These are phyloP conservation scores for Operophtera brumata DNA, from an alignment of 2,888 invertebrate genomes.

Conservation along the genomic window DNA sequence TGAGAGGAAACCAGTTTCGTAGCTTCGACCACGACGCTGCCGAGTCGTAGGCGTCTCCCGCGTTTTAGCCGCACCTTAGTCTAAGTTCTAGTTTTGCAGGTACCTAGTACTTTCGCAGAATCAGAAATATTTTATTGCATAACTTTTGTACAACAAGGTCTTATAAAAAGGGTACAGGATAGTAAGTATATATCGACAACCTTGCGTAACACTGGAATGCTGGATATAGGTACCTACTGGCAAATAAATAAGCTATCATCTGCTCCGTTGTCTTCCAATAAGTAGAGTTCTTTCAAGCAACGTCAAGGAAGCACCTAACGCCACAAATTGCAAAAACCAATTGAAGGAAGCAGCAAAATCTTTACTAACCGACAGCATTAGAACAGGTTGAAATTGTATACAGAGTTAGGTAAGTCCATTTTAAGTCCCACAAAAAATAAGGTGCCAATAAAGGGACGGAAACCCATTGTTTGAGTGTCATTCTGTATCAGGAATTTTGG, in stretches of 20 bases:
- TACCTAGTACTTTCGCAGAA: not conserved
- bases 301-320: not conserved
- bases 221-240: not conserved
- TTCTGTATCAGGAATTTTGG: slow-evolving; percentile 74
- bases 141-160: no score
- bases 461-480: slow-evolving; percentile 78
- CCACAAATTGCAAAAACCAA: slow-evolving; percentile 30
- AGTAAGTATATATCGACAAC: not conserved
- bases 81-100: slow-evolving; percentile 20
- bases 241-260: no score
- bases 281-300: not conserved
- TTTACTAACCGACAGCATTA: slow-evolving; percentile 41
- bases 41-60: slow-evolving; percentile 59
- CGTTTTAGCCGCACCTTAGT: slow-evolving; percentile 49
- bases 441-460: slow-evolving; percentile 81
- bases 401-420: slow-evolving; percentile 69
- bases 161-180: no score
- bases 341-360: slow-evolving; percentile 43
- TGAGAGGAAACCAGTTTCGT: slow-evolving; percentile 76
- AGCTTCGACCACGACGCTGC: slow-evolving; percentile 36
- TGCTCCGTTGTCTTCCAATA: not conserved
- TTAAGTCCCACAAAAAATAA: slow-evolving; percentile 72
- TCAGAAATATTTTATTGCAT: no score
- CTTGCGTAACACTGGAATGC: not conserved
- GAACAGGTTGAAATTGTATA: slow-evolving; percentile 75